Evolutionary conservation across 2,113 vertebrate species (phyloP).

Genomic region (Aegithalos caudatus): DNA sequence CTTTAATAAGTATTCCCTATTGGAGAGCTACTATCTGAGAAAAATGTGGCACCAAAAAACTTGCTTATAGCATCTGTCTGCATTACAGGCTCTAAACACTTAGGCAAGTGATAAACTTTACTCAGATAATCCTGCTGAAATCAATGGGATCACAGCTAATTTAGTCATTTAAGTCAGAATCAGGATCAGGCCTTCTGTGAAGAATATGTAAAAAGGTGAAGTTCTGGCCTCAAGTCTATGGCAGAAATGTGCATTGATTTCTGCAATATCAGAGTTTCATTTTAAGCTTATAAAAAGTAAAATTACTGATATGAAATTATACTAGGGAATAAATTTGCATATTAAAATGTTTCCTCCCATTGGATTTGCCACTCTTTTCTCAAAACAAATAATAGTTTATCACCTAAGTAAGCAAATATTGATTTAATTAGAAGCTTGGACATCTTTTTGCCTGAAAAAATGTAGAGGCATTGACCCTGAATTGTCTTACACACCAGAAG

Average conservation of each 20-base stretch:
- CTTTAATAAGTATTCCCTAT: not conserved
- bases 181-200: not conserved
- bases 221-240: not conserved
- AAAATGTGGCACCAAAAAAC: not conserved
- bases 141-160: not conserved
- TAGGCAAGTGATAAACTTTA: not conserved
- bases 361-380: not conserved
- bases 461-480: conserved; percentile 14
- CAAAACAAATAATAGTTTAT: not conserved
- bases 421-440: conserved; percentile 24
- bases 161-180: not conserved
- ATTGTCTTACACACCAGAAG: conserved; percentile 13
- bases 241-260: not conserved
- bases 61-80: not conserved
- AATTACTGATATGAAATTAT: not conserved
- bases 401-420: not conserved
- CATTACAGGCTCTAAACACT: not conserved
- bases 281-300: not conserved
- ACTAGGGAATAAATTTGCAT: not conserved
- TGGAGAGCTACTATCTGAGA: not conserved
- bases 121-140: not conserved
- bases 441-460: conserved; percentile 1
- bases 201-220: not conserved
- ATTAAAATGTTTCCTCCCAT: not conserved
- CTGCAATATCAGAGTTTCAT: not conserved